A percentile compares a stretch with the other conserved stretches of the same genome.
These are phyloP conservation scores for Sialia sialis DNA, from an alignment of 2,113 vertebrate species.

Conservation along the genomic window DNA sequence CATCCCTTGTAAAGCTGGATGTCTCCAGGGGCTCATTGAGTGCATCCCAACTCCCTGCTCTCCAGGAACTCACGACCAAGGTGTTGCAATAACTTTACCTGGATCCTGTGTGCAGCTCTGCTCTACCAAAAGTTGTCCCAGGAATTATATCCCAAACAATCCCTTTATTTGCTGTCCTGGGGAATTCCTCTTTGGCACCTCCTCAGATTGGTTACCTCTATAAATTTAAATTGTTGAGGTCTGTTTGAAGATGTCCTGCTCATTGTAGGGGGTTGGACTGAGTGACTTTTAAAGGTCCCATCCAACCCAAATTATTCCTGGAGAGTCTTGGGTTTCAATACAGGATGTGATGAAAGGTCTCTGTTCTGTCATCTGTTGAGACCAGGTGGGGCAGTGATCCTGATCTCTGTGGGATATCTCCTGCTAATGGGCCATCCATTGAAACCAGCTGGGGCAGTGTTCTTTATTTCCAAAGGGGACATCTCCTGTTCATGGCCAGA, in stretches of 20 bases:
- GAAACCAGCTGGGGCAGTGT: too few species aligned
- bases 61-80: not conserved
- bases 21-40: not conserved
- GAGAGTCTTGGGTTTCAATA: too few species aligned
- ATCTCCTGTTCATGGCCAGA: too few species aligned
- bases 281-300: not conserved
- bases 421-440: too few species aligned
- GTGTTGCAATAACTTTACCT: not conserved
- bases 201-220: not conserved
- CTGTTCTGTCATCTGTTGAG: too few species aligned
- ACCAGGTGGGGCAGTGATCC: too few species aligned
- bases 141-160: not conserved
- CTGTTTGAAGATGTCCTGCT: not conserved
- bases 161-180: accelerated
- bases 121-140: not conserved
- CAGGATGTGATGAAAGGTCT: too few species aligned
- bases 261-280: not conserved
- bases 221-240: too few species aligned
- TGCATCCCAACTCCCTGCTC: not conserved
- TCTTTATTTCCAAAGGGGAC: too few species aligned
- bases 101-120: not conserved
- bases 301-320: not conserved
- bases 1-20: not conserved
- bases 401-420: too few species aligned
- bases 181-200: not conserved